A percentile compares a stretch with the other conserved stretches of the same genome.
These are phyloP conservation scores for Aptenodytes patagonicus DNA, from an alignment of 2,113 vertebrate genomes.

Conservation along the genomic window DNA sequence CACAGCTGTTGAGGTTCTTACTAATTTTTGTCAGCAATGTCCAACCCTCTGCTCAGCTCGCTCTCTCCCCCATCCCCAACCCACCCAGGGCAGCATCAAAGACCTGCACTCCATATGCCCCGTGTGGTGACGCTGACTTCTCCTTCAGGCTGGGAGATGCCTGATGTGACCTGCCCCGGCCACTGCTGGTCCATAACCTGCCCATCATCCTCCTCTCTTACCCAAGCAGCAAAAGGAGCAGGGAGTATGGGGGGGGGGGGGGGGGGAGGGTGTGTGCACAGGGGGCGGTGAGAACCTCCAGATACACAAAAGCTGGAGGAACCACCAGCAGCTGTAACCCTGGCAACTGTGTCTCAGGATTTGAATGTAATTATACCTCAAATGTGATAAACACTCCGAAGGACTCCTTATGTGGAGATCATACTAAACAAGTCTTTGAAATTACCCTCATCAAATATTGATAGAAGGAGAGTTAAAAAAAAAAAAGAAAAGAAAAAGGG, in stretches of 20 bases:
- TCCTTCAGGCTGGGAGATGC: not conserved
- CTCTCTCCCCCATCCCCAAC: not conserved
- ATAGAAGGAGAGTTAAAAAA: conserved; percentile 61
- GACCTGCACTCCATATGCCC: not conserved
- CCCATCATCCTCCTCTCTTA: not conserved
- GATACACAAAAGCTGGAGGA: conserved; percentile 69
- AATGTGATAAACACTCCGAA: conserved; percentile 81
- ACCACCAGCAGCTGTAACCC: conserved; percentile 78
- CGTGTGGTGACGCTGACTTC: not conserved
- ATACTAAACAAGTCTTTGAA: conserved; percentile 83
- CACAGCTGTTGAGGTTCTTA: not conserved
- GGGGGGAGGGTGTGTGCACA: fast-evolving
- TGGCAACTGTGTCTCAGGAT: conserved; percentile 83
- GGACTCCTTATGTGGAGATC: conserved; percentile 78
- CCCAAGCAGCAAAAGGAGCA: conserved; percentile 7
- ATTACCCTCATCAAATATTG: conserved; percentile 82
- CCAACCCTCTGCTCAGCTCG: not conserved
- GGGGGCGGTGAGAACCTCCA: conserved; percentile 59
- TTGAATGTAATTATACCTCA: conserved; percentile 83
- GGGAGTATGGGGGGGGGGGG: not conserved
- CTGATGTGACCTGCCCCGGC: not conserved
- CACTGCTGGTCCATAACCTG: not conserved
- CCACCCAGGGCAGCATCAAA: not conserved
- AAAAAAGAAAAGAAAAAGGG: not conserved
- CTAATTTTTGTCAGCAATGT: not conserved